These are phyloP conservation scores for Abrostola tripartita DNA, from an alignment of 2,888 invertebrate species.

Conservation along the genomic window DNA sequence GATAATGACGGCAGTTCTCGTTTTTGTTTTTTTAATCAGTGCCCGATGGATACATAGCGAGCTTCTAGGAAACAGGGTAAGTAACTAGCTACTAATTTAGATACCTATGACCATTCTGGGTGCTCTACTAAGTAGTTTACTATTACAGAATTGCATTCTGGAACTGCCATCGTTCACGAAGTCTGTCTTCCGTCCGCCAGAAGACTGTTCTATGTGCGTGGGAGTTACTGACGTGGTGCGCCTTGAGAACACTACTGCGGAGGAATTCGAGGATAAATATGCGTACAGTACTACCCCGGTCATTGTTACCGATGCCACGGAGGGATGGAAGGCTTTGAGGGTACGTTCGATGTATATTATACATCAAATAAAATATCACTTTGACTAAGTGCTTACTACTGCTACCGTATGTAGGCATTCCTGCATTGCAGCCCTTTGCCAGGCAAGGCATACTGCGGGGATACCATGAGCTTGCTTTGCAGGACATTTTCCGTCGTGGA, in stretches of 20 bases:
- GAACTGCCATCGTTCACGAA: constrained; percentile 72
- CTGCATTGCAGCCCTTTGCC: neutral
- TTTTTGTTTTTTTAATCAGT: constrained; percentile 47
- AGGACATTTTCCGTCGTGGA: too few species aligned
- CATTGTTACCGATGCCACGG: constrained; percentile 94
- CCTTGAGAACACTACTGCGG: constrained; percentile 90
- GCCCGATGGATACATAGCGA: constrained; percentile 63
- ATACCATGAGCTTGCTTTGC: neutral
- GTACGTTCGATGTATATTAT: constrained; percentile 58
- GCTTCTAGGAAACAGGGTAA: constrained; percentile 64
- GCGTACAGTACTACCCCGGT: constrained; percentile 94
- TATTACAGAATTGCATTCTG: constrained; percentile 70
- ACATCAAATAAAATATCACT: too few species aligned
- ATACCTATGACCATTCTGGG: neutral
- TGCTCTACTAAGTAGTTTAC: neutral
- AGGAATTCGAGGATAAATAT: constrained; percentile 91
- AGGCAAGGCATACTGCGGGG: neutral
- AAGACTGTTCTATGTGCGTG: constrained; percentile 93
- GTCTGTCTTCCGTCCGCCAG: constrained; percentile 92
- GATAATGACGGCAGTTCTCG: constrained; percentile 23
- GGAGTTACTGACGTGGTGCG: constrained; percentile 90
- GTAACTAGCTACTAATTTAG: constrained; percentile 18
- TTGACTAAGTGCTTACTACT: neutral
- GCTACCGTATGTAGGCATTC: neutral
- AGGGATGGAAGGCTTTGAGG: constrained; percentile 93